Percentiles rank a stretch among this genome's conserved stretches.
Conservation (phyloP, 2,888 invertebrate species). For the Orchestes rusci region DNA sequence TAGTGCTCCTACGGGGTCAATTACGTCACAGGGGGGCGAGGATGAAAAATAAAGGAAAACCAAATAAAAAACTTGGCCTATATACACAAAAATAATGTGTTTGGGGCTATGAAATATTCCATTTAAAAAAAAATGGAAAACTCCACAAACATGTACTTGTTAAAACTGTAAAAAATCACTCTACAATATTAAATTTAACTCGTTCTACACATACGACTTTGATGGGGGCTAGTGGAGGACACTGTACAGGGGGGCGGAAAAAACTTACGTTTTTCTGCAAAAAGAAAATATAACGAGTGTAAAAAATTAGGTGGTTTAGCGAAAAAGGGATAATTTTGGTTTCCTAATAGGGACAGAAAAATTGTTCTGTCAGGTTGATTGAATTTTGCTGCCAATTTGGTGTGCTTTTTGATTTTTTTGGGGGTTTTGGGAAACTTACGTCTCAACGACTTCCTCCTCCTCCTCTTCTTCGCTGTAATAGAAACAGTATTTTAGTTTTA, state of each 20-base stretch:
- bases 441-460: constrained; percentile 70
- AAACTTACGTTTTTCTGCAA: constrained; percentile 37
- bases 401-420: no score
- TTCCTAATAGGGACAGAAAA: no score
- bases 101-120: no score
- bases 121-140: no score
- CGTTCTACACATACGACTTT: constrained; percentile 29
- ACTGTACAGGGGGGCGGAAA: constrained; percentile 23
- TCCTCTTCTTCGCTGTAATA: constrained; percentile 56
- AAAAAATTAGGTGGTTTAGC: no score
- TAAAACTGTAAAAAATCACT: no score
- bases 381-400: no score
- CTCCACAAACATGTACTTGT: no score
- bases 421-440: constrained; percentile 68
- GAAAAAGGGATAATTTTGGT: no score
- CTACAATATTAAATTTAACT: no score
- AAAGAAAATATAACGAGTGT: constrained; percentile 27
- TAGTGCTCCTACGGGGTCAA: constrained; percentile 36
- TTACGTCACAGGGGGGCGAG: constrained; percentile 34
- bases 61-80: constrained; percentile 31
- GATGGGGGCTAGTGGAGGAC: constrained; percentile 25
- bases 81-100: constrained; percentile 24
- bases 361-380: no score
- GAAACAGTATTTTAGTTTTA: constrained; percentile 33
- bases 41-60: constrained; percentile 34